phyloP scores from a whole-genome alignment of 1,140 invertebrate genomes.

The Babylonia areolata region DNA sequence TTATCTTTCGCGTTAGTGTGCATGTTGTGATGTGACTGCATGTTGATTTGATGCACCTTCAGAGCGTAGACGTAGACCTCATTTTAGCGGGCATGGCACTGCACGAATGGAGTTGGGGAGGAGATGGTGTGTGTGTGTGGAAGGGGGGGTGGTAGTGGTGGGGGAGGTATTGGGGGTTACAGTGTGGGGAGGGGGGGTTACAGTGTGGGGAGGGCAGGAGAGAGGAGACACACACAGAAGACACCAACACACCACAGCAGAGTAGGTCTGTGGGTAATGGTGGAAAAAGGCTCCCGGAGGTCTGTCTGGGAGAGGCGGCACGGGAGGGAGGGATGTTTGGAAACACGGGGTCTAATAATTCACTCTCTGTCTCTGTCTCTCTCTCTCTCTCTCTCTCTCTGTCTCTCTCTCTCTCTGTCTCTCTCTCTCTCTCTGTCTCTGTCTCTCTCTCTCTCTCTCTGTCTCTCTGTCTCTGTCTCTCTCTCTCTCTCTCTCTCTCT shows the following conservation, averaged over 20 bases:
- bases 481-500: no score
- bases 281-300: no score
- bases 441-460: background rate
- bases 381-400: slow-evolving; percentile 7
- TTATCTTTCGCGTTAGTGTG: background rate
- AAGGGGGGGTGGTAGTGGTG: background rate
- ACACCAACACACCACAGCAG: no score
- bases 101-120: no score
- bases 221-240: no score
- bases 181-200: background rate
- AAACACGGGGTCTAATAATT: background rate
- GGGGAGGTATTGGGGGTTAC: background rate
- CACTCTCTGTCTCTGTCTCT: background rate
- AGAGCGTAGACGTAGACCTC: no score
- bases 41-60: no score
- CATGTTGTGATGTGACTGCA: no score
- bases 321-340: background rate
- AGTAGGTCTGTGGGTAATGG: no score
- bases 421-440: background rate
- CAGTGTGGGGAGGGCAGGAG: background rate
- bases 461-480: background rate
- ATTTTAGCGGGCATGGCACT: no score
- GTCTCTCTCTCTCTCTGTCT: background rate
- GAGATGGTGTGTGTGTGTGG: background rate
- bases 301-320: no score